A percentile compares a stretch with the other conserved stretches of the same genome.
These are phyloP conservation scores for Thalassarche chlororhynchos DNA, from an alignment of 2,113 vertebrate genomes.

Conservation along the genomic window DNA sequence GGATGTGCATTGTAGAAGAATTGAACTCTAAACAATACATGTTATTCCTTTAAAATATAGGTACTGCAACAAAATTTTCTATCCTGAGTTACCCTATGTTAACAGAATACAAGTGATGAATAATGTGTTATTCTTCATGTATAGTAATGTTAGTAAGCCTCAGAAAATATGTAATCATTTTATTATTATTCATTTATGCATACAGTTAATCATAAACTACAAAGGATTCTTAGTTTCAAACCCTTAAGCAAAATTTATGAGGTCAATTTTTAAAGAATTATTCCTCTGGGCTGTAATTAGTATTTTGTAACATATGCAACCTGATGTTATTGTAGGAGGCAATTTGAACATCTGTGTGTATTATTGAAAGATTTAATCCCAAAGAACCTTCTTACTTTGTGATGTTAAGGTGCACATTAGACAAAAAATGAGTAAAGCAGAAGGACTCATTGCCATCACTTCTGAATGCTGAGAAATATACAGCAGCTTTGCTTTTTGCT, in stretches of 20 bases:
- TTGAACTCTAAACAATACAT: not conserved
- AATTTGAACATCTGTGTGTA: slow-evolving; percentile 51
- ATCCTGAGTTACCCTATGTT: not conserved
- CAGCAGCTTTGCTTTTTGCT: not conserved
- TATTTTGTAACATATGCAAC: slow-evolving; percentile 70
- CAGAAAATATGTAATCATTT: slow-evolving; percentile 22
- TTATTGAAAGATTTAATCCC: slow-evolving; percentile 17
- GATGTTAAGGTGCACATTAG: not conserved
- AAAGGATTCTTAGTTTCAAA: slow-evolving; percentile 64
- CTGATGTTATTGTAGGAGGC: slow-evolving; percentile 64
- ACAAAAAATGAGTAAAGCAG: not conserved
- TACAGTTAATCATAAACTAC: slow-evolving; percentile 74
- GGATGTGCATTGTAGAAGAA: not conserved
- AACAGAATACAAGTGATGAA: not conserved
- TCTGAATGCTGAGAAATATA: not conserved
- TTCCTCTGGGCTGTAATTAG: slow-evolving; percentile 78
- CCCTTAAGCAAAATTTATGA: slow-evolving; percentile 69
- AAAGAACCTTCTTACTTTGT: not conserved
- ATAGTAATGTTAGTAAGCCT: not conserved
- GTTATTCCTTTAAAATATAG: not conserved
- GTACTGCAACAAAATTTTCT: not conserved
- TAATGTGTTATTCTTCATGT: slow-evolving; percentile 19
- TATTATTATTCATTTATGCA: slow-evolving; percentile 80
- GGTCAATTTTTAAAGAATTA: slow-evolving; percentile 79
- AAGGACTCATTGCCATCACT: not conserved